phyloP scores from a whole-genome alignment of 2,113 vertebrate species.

The Urocitellus parryii region DNA sequence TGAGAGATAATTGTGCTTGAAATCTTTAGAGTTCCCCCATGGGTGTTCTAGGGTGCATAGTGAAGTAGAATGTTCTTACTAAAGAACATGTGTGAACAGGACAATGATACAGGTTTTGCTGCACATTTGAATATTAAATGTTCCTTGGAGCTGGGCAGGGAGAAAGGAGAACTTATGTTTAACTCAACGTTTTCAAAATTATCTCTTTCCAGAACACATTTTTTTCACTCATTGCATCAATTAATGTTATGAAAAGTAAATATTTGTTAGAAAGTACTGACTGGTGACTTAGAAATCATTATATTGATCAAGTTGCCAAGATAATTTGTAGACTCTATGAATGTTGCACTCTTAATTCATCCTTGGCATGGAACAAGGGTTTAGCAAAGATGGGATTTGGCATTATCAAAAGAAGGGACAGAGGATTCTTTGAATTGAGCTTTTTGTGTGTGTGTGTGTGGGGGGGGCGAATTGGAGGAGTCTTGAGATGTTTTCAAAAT shows the following conservation, averaged over 20 bases:
- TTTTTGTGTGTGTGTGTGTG: neutral
- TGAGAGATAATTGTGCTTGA: slow-evolving; percentile 11
- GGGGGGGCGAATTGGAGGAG: neutral
- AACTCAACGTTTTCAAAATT: neutral
- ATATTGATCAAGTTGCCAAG: neutral
- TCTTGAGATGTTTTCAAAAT: neutral
- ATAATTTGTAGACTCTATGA: neutral
- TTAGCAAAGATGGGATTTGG: neutral
- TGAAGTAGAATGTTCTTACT: neutral
- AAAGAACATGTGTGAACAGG: neutral
- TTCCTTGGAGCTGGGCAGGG: neutral
- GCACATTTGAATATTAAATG: neutral
- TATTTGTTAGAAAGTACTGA: neutral
- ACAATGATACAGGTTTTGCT: neutral
- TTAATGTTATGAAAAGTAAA: neutral
- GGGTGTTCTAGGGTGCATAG: neutral
- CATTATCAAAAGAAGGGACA: neutral
- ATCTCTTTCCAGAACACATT: neutral
- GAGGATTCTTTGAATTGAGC: rapidly evolving
- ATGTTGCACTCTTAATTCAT: neutral
- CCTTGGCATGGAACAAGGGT: neutral
- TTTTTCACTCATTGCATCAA: neutral
- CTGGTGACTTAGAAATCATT: neutral
- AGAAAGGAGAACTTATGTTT: neutral
- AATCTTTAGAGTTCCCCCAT: neutral